These are phyloP conservation scores for Linepithema humile DNA, from an alignment of 1,140 invertebrate species.

Conservation along the genomic window DNA sequence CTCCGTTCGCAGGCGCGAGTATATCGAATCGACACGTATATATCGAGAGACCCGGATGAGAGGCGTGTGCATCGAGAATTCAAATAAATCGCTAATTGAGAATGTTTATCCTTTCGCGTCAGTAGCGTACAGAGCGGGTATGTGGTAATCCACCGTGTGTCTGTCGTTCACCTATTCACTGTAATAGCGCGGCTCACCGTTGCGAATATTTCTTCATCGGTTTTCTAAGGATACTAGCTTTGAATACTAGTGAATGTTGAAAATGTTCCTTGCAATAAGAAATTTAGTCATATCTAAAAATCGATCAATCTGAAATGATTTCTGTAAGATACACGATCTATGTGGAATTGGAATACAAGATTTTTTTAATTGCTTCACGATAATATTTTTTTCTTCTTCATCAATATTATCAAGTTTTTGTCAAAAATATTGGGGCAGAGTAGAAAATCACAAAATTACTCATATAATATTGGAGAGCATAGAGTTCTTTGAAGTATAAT, in stretches of 20 bases:
- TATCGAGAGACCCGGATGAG: constrained; percentile 70
- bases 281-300: background rate
- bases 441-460: background rate
- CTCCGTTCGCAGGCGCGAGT: constrained; percentile 13
- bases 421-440: background rate
- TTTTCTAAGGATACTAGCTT: constrained; percentile 63
- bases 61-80: constrained; percentile 76
- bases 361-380: background rate
- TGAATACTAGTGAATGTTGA: constrained; percentile 54
- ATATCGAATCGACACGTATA: constrained; percentile 74
- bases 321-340: background rate
- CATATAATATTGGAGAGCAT: background rate
- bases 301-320: constrained; percentile 11
- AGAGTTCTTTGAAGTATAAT: too few species aligned
- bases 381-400: too few species aligned
- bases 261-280: background rate
- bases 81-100: constrained; percentile 81
- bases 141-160: constrained; percentile 63
- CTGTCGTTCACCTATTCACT: background rate
- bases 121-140: constrained; percentile 68
- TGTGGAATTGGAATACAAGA: background rate
- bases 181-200: background rate
- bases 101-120: constrained; percentile 79
- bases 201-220: constrained; percentile 62
- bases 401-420: background rate